A percentile compares a stretch with the other conserved stretches of the same genome.
Conservation (phyloP, 2,797 vertebrate genomes). For the Coreius guichenoti region DNA sequence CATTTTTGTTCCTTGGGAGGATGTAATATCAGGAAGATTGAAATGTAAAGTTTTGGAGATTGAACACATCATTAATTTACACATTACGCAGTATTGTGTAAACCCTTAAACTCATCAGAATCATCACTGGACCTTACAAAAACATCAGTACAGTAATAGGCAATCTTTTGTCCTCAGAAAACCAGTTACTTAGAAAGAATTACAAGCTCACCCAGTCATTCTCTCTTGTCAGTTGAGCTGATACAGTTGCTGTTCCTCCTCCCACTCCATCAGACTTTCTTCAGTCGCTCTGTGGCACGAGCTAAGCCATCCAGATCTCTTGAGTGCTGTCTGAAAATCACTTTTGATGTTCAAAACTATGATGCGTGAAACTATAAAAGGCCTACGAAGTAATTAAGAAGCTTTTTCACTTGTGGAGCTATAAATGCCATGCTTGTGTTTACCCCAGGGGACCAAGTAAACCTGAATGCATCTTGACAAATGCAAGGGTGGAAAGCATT, state of each 20-base stretch:
- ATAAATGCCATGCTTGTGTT: conserved; percentile 60
- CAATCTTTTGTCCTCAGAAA: conserved; percentile 14
- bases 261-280: conserved; percentile 24
- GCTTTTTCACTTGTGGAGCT: conserved; percentile 66
- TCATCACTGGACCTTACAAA: conserved; percentile 20
- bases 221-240: conserved; percentile 58
- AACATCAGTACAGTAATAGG: background rate
- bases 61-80: background rate
- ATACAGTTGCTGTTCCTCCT: conserved; percentile 54
- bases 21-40: background rate
- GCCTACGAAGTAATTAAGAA: conserved; percentile 73
- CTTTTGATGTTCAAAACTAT: conserved; percentile 65
- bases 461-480: conserved; percentile 68
- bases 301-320: conserved; percentile 51
- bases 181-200: conserved; percentile 40
- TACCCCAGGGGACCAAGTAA: conserved; percentile 65
- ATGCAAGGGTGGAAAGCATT: conserved; percentile 71
- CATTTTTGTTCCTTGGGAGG: background rate
- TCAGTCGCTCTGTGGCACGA: conserved; percentile 32
- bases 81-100: background rate
- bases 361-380: conserved; percentile 65
- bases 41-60: background rate
- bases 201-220: conserved; percentile 30
- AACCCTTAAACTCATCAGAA: conserved; percentile 2
- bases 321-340: conserved; percentile 58